These are phyloP conservation scores for Meiosimyza platycephala DNA, from an alignment of 2,888 invertebrate species.

Conservation along the genomic window DNA sequence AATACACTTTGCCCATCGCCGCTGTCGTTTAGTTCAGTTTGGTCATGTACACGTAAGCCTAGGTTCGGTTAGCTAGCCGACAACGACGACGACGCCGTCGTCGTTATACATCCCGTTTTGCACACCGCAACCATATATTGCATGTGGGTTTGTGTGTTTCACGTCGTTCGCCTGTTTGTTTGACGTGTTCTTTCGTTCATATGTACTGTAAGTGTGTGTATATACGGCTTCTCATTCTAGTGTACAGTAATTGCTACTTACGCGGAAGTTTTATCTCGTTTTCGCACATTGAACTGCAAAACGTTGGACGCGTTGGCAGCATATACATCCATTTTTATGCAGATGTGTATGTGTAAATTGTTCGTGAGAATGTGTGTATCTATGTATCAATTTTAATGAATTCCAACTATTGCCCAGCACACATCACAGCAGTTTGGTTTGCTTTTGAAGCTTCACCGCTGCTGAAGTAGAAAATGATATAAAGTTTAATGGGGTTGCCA, in stretches of 20 bases:
- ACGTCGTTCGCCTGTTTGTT: not conserved
- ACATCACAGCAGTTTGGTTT: not conserved
- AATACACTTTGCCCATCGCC: constrained; percentile 13
- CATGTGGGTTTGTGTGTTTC: constrained; percentile 8
- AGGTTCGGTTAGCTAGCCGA: not conserved
- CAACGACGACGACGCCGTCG: not conserved
- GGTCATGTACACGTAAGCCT: constrained; percentile 20
- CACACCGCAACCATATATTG: not conserved
- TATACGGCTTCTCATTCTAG: not conserved
- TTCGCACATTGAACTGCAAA: not conserved
- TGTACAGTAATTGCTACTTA: not conserved
- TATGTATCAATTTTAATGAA: constrained; percentile 28
- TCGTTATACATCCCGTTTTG: constrained; percentile 11
- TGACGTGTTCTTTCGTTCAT: not conserved
- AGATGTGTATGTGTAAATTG: not conserved
- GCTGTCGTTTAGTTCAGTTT: not conserved
- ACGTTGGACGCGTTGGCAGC: no score
- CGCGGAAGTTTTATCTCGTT: not conserved
- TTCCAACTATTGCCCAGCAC: constrained; percentile 26
- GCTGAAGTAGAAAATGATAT: not conserved
- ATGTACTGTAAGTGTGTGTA: not conserved
- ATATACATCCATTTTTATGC: not conserved
- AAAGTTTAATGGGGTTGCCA: constrained; percentile 33
- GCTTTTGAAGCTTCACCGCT: no score
- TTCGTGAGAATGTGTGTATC: not conserved